phyloP scores from a whole-genome alignment of 2,113 vertebrate species.

The Gymnogyps californianus region DNA sequence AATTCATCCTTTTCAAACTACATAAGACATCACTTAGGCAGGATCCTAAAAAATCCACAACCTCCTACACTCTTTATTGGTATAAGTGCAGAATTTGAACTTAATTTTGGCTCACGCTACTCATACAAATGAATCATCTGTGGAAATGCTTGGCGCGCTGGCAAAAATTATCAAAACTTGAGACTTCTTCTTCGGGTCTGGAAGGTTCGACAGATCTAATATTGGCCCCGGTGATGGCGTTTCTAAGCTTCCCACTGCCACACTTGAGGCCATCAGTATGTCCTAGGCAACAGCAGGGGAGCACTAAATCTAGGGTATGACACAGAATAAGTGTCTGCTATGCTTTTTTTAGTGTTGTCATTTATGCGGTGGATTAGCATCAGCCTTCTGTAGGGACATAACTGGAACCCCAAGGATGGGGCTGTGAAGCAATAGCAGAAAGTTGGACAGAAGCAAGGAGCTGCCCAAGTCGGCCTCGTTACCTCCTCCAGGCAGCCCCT shows the following conservation, averaged over 20 bases:
- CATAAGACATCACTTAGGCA: slow-evolving; percentile 21
- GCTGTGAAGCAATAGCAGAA: neutral
- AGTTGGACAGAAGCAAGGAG: neutral
- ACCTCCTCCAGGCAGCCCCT: neutral
- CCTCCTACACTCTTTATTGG: slow-evolving; percentile 51
- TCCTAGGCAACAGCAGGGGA: neutral
- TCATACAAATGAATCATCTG: slow-evolving; percentile 57
- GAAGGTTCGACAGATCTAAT: neutral
- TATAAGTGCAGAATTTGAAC: slow-evolving; percentile 34
- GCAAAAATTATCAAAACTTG: neutral
- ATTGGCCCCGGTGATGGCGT: fast-evolving
- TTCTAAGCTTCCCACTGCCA: neutral
- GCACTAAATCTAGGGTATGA: neutral
- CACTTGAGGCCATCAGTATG: neutral
- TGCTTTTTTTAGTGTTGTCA: neutral
- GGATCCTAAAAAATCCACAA: slow-evolving; percentile 39
- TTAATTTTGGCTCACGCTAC: slow-evolving; percentile 47
- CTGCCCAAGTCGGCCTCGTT: fast-evolving
- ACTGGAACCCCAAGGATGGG: neutral
- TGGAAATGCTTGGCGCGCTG: neutral
- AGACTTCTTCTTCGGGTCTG: neutral
- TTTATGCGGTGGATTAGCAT: neutral
- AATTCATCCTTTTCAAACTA: slow-evolving; percentile 18
- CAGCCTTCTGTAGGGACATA: neutral
- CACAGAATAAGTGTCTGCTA: neutral